Percentiles rank a stretch among this genome's conserved stretches.
Evolutionary conservation across 2,888 invertebrate species (phyloP).

Genomic region (Drosophila mimetica): DNA sequence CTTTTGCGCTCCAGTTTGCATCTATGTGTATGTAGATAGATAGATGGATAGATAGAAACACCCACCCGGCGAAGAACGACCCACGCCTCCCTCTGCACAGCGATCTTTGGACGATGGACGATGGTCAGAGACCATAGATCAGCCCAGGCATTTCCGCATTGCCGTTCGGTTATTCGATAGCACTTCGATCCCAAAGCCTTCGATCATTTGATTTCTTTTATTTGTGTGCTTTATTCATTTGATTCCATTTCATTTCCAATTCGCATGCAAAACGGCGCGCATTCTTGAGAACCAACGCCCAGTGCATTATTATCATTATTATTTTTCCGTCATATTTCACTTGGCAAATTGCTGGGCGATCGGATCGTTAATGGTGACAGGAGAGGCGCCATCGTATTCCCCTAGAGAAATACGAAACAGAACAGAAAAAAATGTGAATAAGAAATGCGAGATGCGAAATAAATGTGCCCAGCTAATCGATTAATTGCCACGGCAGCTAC

Average conservation of each 20-base stretch:
- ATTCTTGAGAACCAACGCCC: constrained; percentile 42
- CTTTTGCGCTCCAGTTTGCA: constrained; percentile 31
- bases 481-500: constrained; percentile 59
- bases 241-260: constrained; percentile 15
- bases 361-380: constrained; percentile 57
- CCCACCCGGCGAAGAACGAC: constrained; percentile 13
- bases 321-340: constrained; percentile 71
- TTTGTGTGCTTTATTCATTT: too few species aligned
- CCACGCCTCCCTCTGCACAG: constrained; percentile 19
- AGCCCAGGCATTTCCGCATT: constrained; percentile 41
- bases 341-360: constrained; percentile 47
- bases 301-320: constrained; percentile 42
- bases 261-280: constrained; percentile 28
- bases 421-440: constrained; percentile 7
- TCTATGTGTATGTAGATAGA: neutral
- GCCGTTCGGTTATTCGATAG: constrained; percentile 5
- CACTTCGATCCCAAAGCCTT: constrained; percentile 7
- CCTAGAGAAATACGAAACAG: neutral
- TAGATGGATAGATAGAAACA: constrained; percentile 7
- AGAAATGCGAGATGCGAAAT: constrained; percentile 32
- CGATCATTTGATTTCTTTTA: constrained; percentile 25
- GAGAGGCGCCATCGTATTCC: constrained; percentile 53
- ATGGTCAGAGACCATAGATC: constrained; percentile 14
- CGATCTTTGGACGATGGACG: constrained; percentile 22
- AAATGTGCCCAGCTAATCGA: constrained; percentile 48